Base-by-base conservation (phyloP, 37 sponge, comb jelly and placozoan species). In the Chondrosia reniformis region DNA sequence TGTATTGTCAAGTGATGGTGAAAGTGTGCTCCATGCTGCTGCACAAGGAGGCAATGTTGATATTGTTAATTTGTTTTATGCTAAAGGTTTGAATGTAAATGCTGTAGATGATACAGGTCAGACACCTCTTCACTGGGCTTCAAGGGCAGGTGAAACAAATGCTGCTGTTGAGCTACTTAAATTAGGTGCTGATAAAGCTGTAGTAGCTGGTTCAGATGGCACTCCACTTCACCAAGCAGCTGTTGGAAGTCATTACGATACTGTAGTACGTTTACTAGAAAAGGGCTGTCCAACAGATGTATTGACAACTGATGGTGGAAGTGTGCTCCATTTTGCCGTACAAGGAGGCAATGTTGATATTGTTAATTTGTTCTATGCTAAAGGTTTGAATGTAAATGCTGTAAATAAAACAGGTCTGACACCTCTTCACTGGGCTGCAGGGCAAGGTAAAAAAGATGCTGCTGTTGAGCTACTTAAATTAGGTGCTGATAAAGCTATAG, bases 11-110 rank as follows among this genome's bases (percentile, higher is more conserved):
- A 2, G 22, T 40, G n/a, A 2, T 40, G 72, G 72, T 25, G 4
- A 13, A 41, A 69, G 40, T 69, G 72, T 40, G 2, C 72, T 69
- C 40, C 72, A 69, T 69, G 39, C 22, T 69, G 72, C 72, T 3
- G 72, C 72, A 38, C 24, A 69, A 69, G 72, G 72, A 38, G 72
- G 72, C 22, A 10, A 69, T 69, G 72, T 40, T 21, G 43, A 69
- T 22, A 17, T 69, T 24, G 36, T 69, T 15, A 69, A 44, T 41
- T 41, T 42, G 40, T 40, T 69, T 41, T 41, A 43, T 42, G 36
- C 2, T 25, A 40, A 21, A 69, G 72, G 72, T 12, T 30, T 41
- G 1, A 37, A 69, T 40, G 43, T 69, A n/a, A 34, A 39, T 34
- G 72, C 43, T 2, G 43, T 21, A 19, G 3, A 1, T 22, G 72